These are phyloP conservation scores for Stomatorhinus walkeri DNA, from an alignment of 2,797 vertebrate species.

Conservation along the genomic window DNA sequence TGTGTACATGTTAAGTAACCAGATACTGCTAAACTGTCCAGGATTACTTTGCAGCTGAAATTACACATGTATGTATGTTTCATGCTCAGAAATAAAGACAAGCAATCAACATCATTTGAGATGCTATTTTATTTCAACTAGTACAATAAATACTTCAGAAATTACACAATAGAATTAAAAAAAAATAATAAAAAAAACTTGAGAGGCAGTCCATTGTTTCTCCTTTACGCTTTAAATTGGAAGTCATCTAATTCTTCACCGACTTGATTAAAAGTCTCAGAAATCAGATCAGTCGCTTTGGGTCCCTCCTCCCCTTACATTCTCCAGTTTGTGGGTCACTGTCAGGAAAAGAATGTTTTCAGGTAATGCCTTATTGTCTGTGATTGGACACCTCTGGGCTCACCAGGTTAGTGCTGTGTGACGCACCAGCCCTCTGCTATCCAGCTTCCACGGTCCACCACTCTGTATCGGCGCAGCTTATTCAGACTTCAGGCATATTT, in stretches of 20 bases:
- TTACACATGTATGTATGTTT: background rate
- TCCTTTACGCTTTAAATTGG: conserved; percentile 34
- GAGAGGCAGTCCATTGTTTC: conserved; percentile 30
- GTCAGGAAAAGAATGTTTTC: conserved; percentile 32
- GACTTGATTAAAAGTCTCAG: conserved; percentile 55
- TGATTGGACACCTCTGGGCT: background rate
- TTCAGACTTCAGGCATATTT: background rate
- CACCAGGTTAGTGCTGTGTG: background rate
- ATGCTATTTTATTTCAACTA: conserved; percentile 54
- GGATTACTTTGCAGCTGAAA: background rate
- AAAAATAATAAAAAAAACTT: conserved; percentile 24
- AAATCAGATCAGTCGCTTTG: conserved; percentile 33
- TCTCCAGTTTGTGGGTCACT: conserved; percentile 25
- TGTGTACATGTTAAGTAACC: background rate
- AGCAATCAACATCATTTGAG: conserved; percentile 28
- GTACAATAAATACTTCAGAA: conserved; percentile 50
- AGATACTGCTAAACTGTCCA: background rate
- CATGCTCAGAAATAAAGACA: conserved; percentile 5
- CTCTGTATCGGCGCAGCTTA: background rate
- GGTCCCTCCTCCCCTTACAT: conserved; percentile 25
- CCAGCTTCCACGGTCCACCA: background rate
- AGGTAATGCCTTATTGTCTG: background rate
- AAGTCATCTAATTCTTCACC: conserved; percentile 53
- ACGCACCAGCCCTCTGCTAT: background rate
- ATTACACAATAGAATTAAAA: conserved; percentile 41